These are phyloP conservation scores for Helarctos malayanus DNA, from an alignment of 2,797 vertebrate genomes.

Conservation along the genomic window DNA sequence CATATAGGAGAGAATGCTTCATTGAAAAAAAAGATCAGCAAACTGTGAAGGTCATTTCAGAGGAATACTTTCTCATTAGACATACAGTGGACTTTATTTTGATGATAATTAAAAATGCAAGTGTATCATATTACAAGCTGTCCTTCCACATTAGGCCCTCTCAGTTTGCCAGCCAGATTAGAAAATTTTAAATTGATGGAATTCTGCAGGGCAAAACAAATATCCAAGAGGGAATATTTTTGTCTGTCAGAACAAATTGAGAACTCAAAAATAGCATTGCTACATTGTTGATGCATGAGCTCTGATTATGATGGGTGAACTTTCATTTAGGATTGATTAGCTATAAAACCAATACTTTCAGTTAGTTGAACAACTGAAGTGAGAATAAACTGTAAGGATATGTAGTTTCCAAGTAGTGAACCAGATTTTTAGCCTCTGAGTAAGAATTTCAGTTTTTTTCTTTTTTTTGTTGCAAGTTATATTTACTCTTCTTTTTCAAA, in stretches of 20 bases:
- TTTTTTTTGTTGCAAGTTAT: neutral
- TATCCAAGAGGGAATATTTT: constrained; percentile 34
- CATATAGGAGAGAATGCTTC: neutral
- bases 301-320: neutral
- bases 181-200: constrained; percentile 9
- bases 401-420: neutral
- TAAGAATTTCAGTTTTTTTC: neutral
- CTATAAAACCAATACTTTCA: neutral
- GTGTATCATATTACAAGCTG: neutral
- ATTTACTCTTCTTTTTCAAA: constrained; percentile 37
- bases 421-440: neutral
- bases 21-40: constrained; percentile 6
- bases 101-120: constrained; percentile 62
- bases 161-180: constrained; percentile 14
- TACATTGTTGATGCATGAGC: neutral
- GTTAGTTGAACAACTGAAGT: neutral
- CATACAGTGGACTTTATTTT: constrained; percentile 2
- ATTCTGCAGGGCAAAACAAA: neutral
- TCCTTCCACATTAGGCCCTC: constrained; percentile 32
- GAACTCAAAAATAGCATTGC: constrained; percentile 38
- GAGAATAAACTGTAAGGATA: neutral
- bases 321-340: constrained; percentile 38
- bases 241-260: constrained; percentile 29
- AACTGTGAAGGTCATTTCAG: neutral
- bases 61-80: neutral